phyloP scores from a whole-genome alignment of 1,140 invertebrate species.

The Ylistrum balloti region DNA sequence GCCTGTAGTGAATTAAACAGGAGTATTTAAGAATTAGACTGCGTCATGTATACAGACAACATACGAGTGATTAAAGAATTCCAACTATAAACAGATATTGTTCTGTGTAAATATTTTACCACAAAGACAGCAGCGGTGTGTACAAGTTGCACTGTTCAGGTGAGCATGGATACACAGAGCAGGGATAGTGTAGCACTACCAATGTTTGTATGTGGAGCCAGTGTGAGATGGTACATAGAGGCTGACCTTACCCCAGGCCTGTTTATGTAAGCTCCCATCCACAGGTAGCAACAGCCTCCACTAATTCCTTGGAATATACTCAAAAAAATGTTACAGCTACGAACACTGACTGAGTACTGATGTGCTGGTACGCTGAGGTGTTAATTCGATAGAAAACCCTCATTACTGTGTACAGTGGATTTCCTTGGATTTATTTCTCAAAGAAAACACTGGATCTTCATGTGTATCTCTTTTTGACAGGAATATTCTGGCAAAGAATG shows the following conservation, averaged over 20 bases:
- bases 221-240: no score
- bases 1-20: not conserved
- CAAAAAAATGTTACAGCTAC: not conserved
- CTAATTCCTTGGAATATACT: slow-evolving; percentile 5
- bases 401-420: not conserved
- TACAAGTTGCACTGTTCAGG: not conserved
- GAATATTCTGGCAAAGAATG: not conserved
- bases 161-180: not conserved
- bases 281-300: slow-evolving; percentile 31
- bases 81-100: slow-evolving; percentile 18
- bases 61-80: not conserved
- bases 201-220: not conserved
- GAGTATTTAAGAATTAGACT: not conserved
- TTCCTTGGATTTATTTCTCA: slow-evolving; percentile 13
- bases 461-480: not conserved
- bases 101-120: slow-evolving; percentile 22
- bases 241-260: not conserved
- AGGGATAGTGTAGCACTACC: not conserved
- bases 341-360: not conserved
- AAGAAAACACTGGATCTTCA: not conserved
- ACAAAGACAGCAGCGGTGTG: not conserved
- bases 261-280: slow-evolving; percentile 24
- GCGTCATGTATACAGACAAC: not conserved
- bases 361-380: not conserved
- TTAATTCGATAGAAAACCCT: slow-evolving; percentile 28